phyloP scores from a whole-genome alignment of 2,113 vertebrate genomes.

The Dasypus novemcinctus region DNA sequence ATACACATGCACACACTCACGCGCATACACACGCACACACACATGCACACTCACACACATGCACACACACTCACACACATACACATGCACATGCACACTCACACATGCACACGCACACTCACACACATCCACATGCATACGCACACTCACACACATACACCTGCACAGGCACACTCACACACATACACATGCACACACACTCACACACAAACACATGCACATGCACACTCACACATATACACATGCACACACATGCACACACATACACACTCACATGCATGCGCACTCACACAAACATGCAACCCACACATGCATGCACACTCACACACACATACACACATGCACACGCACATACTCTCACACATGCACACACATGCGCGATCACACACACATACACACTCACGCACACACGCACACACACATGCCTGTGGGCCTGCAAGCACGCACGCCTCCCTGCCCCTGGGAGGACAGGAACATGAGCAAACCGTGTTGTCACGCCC shows the following conservation, averaged over 20 bases:
- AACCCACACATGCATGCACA: too few species aligned
- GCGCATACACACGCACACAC: too few species aligned
- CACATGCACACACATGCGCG: not conserved
- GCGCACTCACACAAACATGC: too few species aligned
- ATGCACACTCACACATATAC: not conserved
- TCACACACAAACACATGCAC: accelerated
- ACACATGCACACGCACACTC: too few species aligned
- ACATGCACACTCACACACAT: too few species aligned
- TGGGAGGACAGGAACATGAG: accelerated
- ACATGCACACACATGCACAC: not conserved
- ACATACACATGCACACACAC: not conserved
- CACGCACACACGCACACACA: too few species aligned
- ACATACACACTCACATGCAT: too few species aligned
- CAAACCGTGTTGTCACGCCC: not conserved
- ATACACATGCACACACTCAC: too few species aligned
- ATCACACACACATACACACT: accelerated
- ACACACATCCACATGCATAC: too few species aligned
- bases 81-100: too few species aligned
- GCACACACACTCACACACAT: too few species aligned
- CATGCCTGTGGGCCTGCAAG: too few species aligned
- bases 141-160: not conserved
- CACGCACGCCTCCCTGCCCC: not conserved
- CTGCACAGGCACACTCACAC: accelerated
- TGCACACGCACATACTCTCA: accelerated
- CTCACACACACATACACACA: not conserved